Percentiles rank a stretch among this genome's conserved stretches.
Conservation (phyloP, 1,140 invertebrate genomes). For the Macrocentrus cingulum region DNA sequence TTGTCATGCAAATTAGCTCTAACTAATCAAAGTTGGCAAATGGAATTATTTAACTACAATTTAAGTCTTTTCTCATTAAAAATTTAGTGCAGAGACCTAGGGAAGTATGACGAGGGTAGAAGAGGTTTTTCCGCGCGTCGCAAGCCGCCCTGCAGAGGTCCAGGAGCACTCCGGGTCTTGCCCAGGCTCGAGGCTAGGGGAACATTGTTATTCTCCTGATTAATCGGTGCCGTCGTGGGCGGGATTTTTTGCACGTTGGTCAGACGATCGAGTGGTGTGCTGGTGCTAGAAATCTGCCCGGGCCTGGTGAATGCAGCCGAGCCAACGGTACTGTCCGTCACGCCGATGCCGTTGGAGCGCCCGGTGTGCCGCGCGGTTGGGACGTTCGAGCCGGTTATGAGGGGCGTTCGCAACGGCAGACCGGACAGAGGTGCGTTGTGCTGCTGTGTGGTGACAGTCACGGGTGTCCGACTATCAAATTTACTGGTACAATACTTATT, state of each 20-base stretch:
- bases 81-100: constrained; percentile 44
- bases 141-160: constrained; percentile 47
- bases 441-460: constrained; percentile 34
- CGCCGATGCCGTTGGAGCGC: constrained; percentile 41
- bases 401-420: constrained; percentile 44
- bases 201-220: constrained; percentile 49
- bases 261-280: constrained; percentile 52
- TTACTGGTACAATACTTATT: constrained; percentile 48
- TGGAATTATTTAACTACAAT: not conserved
- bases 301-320: constrained; percentile 44
- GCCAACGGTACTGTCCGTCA: constrained; percentile 42
- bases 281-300: constrained; percentile 51
- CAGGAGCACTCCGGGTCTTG: constrained; percentile 41
- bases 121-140: constrained; percentile 49
- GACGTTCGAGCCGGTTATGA: constrained; percentile 48
- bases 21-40: not conserved
- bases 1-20: not conserved
- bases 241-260: constrained; percentile 43
- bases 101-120: constrained; percentile 52
- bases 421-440: constrained; percentile 35
- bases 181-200: constrained; percentile 36
- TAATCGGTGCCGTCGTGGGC: constrained; percentile 35
- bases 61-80: not conserved
- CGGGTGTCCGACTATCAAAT: constrained; percentile 46
- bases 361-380: constrained; percentile 46